phyloP scores from a whole-genome alignment of 2,797 vertebrate genomes.

The Otolemur crassicaudatus region DNA sequence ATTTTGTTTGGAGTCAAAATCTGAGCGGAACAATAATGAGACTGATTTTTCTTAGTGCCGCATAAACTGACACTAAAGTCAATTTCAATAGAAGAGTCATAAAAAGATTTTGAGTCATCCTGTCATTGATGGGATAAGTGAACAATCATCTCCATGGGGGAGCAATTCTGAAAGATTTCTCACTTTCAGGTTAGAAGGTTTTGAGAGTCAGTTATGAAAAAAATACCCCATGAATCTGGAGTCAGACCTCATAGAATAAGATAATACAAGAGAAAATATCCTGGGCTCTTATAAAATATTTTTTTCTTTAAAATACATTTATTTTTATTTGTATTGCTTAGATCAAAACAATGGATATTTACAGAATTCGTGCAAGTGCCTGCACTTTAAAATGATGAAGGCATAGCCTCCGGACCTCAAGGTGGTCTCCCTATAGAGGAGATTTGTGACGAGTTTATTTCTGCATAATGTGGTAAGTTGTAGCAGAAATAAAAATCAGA shows the following conservation, averaged over 20 bases:
- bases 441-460: not conserved
- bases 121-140: not conserved
- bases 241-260: not conserved
- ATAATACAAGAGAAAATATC: constrained; percentile 3
- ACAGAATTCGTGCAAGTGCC: not conserved
- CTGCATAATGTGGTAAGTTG: not conserved
- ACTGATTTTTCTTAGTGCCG: constrained; percentile 2
- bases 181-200: constrained; percentile 18
- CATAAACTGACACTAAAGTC: not conserved
- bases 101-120: constrained; percentile 36
- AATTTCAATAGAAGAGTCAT: not conserved
- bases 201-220: not conserved
- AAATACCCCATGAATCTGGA: not conserved
- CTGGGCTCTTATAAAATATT: not conserved
- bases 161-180: constrained; percentile 14
- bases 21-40: constrained; percentile 34
- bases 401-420: not conserved
- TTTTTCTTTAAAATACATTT: not conserved
- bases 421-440: not conserved
- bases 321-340: not conserved
- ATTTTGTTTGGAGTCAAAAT: constrained; percentile 12
- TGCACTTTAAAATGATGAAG: not conserved
- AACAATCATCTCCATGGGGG: not conserved
- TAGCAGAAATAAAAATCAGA: not conserved
- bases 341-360: not conserved